A percentile compares a stretch with the other conserved stretches of the same genome.
Evolutionary conservation across 2,113 vertebrate species (phyloP).

Genomic region (Glaucidium brasilianum): DNA sequence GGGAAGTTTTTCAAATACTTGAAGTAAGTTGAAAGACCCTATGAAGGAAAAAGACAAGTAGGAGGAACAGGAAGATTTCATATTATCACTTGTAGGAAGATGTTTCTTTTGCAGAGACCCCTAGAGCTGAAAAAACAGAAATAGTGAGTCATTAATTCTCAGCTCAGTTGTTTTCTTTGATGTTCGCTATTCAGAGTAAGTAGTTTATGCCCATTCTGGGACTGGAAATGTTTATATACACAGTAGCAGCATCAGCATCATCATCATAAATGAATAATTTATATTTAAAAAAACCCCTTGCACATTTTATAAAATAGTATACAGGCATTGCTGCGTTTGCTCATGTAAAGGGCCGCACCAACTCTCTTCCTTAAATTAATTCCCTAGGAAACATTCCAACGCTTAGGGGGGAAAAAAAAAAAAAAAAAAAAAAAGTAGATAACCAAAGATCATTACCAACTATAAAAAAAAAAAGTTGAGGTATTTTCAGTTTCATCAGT

Average conservation of each 20-base stretch:
- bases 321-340: not conserved
- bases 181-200: slow-evolving; percentile 46
- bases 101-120: slow-evolving; percentile 12
- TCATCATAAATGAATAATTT: slow-evolving; percentile 34
- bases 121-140: not conserved
- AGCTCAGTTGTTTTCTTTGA: slow-evolving; percentile 35
- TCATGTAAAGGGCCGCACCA: not conserved
- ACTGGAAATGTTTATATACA: slow-evolving; percentile 16
- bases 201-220: slow-evolving; percentile 38
- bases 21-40: not conserved
- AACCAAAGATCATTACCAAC: not conserved
- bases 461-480: not conserved
- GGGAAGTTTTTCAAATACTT: slow-evolving; percentile 12
- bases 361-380: not conserved
- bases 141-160: slow-evolving; percentile 36
- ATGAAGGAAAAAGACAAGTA: slow-evolving; percentile 6
- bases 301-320: not conserved
- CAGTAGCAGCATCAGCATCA: not conserved
- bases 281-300: not conserved
- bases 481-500: not conserved
- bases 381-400: not conserved
- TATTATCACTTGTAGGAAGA: slow-evolving; percentile 29
- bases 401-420: not conserved
- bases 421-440: not conserved
- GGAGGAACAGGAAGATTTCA: slow-evolving; percentile 19